Evolutionary conservation across 2,888 invertebrate genomes (phyloP).

Genomic region (Megaustenia siamemsis): DNA sequence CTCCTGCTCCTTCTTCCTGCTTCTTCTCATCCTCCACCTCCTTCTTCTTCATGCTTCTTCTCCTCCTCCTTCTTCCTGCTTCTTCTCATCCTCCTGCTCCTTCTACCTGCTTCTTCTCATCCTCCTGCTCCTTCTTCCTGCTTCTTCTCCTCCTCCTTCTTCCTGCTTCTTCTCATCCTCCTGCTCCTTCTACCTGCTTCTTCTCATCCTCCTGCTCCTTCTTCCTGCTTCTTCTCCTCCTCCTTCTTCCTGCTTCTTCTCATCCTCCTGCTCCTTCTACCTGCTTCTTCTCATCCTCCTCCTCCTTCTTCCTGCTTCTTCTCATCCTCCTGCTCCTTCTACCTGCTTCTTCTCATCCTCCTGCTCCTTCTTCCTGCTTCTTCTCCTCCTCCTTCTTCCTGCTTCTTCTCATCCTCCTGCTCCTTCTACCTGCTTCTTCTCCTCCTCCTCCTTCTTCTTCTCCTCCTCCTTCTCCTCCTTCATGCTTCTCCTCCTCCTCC

Average conservation of each 20-base stretch:
- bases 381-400: background rate
- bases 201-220: background rate
- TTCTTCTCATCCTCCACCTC: no score
- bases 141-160: background rate
- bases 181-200: background rate
- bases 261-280: background rate
- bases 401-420: background rate
- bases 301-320: background rate
- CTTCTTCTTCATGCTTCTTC: no score
- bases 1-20: no score
- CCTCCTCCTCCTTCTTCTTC: background rate
- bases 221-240: background rate
- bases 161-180: background rate
- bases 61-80: no score
- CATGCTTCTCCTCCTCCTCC: background rate
- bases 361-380: background rate
- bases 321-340: background rate
- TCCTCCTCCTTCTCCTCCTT: background rate
- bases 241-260: background rate
- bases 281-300: background rate
- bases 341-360: background rate
- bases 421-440: background rate
- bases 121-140: background rate
- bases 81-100: no score
- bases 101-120: no score